phyloP scores from a whole-genome alignment of 2,888 invertebrate species.

The Drosophila austrosaltans region DNA sequence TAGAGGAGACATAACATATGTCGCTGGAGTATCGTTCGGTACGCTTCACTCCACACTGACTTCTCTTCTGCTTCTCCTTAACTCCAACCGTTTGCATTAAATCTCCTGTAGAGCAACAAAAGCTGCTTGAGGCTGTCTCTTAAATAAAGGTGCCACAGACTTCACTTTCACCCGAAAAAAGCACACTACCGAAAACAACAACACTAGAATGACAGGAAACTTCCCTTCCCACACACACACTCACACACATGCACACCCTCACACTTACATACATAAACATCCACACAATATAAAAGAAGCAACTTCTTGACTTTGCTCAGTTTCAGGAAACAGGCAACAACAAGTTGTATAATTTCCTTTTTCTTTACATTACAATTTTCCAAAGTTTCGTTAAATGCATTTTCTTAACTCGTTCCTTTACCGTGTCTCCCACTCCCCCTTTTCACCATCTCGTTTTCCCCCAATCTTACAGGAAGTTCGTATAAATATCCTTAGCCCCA shows the following conservation, averaged over 20 bases:
- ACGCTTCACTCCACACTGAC: slow-evolving; percentile 10
- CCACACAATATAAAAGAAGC: not conserved
- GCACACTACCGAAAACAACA: slow-evolving; percentile 1
- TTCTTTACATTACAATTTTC: slow-evolving; percentile 49
- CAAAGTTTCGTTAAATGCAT: slow-evolving; percentile 58
- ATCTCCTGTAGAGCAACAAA: slow-evolving; percentile 38
- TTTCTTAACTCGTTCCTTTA: slow-evolving; percentile 22
- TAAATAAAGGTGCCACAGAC: slow-evolving; percentile 63
- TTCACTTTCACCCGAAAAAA: slow-evolving; percentile 54
- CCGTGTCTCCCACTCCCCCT: not conserved
- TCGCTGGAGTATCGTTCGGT: slow-evolving; percentile 24
- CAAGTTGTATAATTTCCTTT: slow-evolving; percentile 55
- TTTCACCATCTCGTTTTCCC: not conserved
- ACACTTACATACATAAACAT: not conserved
- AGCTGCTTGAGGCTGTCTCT: slow-evolving; percentile 45
- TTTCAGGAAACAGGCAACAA: slow-evolving; percentile 36
- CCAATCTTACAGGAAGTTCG: slow-evolving; percentile 44
- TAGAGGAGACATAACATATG: slow-evolving; percentile 46
- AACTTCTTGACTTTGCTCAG: slow-evolving; percentile 60
- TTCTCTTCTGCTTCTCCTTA: not conserved
- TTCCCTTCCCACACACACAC: not conserved
- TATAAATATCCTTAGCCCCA: slow-evolving; percentile 56
- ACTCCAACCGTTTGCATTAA: slow-evolving; percentile 30
- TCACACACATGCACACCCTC: slow-evolving; percentile 1
- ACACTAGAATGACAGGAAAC: slow-evolving; percentile 7